phyloP scores from a whole-genome alignment of 2,888 invertebrate genomes.

The Caenorhabditis uteleia region DNA sequence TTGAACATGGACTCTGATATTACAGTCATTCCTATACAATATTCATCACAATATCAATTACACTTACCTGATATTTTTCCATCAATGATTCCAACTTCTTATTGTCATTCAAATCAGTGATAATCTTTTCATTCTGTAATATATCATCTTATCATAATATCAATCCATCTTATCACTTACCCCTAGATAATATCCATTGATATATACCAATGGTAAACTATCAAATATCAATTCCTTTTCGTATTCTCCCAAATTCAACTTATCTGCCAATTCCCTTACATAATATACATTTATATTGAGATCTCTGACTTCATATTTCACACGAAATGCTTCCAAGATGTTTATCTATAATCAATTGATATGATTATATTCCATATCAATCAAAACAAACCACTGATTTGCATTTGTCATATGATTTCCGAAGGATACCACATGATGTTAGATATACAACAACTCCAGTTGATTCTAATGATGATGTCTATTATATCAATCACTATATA shows the following conservation, averaged over 20 bases:
- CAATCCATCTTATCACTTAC: too few species aligned
- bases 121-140: conserved; percentile 18
- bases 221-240: conserved; percentile 23
- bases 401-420: conserved; percentile 20
- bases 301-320: conserved; percentile 21
- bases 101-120: conserved; percentile 18
- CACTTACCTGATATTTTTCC: conserved; percentile 15
- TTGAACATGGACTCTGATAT: background rate
- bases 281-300: conserved; percentile 19
- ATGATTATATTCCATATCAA: too few species aligned
- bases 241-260: conserved; percentile 12
- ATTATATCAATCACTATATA: background rate
- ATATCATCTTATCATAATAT: too few species aligned
- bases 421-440: conserved; percentile 20
- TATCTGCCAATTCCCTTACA: conserved; percentile 12
- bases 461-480: background rate
- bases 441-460: conserved; percentile 21
- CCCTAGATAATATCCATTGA: conserved; percentile 25
- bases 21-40: background rate
- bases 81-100: conserved; percentile 9
- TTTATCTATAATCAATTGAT: conserved; percentile 16
- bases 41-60: background rate
- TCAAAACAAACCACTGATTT: conserved; percentile 7
- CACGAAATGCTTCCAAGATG: conserved; percentile 19
- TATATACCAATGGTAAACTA: conserved; percentile 15